Percentiles rank a stretch among this genome's conserved stretches.
Evolutionary conservation across 1,140 invertebrate genomes (phyloP).

Genomic region (Lordiphosa clarofinis): DNA sequence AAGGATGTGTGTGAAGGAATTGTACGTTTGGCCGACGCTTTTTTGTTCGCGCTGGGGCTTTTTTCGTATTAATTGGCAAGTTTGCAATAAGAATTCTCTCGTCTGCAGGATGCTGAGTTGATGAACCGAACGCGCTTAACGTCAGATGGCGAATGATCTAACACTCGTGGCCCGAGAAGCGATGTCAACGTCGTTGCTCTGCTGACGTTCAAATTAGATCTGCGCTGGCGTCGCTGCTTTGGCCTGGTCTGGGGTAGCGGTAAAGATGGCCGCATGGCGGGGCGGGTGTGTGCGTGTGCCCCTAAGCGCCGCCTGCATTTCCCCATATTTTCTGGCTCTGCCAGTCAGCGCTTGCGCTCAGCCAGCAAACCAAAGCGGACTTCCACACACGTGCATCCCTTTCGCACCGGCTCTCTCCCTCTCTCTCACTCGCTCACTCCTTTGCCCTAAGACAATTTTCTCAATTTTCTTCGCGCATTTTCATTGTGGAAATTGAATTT

Average conservation of each 20-base stretch:
- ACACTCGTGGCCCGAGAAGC: conserved; percentile 43
- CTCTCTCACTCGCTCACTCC: conserved; percentile 7
- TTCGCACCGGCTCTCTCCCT: conserved; percentile 7
- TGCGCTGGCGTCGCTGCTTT: conserved; percentile 24
- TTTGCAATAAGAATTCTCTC: no score
- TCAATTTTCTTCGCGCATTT: conserved; percentile 66
- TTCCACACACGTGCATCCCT: conserved; percentile 2
- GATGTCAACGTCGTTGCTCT: conserved; percentile 35
- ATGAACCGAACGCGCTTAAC: conserved; percentile 66
- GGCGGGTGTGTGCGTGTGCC: conserved; percentile 23
- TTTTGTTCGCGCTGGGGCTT: not conserved
- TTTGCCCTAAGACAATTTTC: conserved; percentile 69
- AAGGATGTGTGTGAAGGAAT: conserved; percentile 2
- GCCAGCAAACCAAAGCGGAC: conserved; percentile 52
- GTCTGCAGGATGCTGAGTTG: conserved; percentile 12
- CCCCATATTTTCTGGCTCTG: conserved; percentile 52
- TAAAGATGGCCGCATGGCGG: conserved; percentile 53
- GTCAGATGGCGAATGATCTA: conserved; percentile 70
- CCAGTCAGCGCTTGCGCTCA: conserved; percentile 45
- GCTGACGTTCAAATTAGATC: conserved; percentile 42
- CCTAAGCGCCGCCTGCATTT: conserved; percentile 73
- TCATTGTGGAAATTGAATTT: conserved; percentile 79
- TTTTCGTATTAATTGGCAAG: not conserved
- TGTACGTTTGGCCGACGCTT: conserved; percentile 6
- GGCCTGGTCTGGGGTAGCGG: conserved; percentile 24